Conservation (phyloP, 1,140 invertebrate species). For the Apis cerana region DNA sequence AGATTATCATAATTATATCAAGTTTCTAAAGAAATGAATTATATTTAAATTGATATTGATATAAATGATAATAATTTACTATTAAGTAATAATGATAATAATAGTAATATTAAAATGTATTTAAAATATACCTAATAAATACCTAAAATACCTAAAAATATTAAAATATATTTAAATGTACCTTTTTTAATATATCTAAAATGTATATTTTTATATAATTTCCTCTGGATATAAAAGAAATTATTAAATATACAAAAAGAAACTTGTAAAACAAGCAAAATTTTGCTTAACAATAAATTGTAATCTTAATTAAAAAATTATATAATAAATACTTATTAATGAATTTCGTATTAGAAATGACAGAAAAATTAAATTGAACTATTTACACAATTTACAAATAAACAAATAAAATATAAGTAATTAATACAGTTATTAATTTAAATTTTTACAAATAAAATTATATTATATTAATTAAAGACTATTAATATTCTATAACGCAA, state of each 20-base stretch:
- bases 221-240: not conserved
- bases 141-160: no score
- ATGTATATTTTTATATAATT: not conserved
- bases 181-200: no score
- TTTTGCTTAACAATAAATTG: not conserved
- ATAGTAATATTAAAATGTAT: no score
- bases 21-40: not conserved
- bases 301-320: not conserved
- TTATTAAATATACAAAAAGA: not conserved
- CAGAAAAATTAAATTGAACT: not conserved
- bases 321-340: not conserved
- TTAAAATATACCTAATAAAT: no score
- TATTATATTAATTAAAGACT: not conserved
- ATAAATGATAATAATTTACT: not conserved
- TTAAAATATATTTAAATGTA: no score
- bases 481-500: not conserved
- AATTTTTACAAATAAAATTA: not conserved
- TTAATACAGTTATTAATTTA: not conserved
- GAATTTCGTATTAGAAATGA: not conserved
- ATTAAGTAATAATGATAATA: not conserved
- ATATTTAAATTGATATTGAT: not conserved
- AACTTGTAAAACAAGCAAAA: not conserved
- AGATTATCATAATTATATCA: not conserved
- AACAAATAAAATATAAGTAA: not conserved
- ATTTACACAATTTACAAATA: not conserved